Conservation (phyloP, 2,797 vertebrate genomes). For the Hybognathus amarus region DNA sequence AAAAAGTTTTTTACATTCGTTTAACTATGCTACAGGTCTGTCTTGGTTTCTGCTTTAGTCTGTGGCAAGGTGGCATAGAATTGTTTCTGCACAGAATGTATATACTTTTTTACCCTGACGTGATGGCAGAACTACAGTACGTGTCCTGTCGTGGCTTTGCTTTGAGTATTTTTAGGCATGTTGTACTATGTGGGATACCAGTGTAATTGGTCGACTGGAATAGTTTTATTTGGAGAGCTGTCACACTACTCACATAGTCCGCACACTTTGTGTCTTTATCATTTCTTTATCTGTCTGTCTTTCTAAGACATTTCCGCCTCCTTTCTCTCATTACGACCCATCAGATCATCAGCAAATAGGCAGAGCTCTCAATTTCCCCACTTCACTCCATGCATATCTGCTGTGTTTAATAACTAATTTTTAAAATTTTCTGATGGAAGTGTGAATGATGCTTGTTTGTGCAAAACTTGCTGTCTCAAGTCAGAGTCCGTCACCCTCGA, state of each 20-base stretch:
- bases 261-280: constrained; percentile 13
- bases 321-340: constrained; percentile 32
- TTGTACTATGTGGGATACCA: constrained; percentile 32
- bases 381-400: neutral
- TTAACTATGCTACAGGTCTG: neutral
- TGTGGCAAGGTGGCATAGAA: constrained; percentile 32
- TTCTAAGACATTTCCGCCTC: neutral
- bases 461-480: neutral
- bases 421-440: neutral
- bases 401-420: neutral
- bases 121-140: neutral
- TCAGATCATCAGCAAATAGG: constrained; percentile 10
- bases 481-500: neutral
- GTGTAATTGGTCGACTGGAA: constrained; percentile 43
- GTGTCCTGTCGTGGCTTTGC: constrained; percentile 8
- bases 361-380: neutral
- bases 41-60: constrained; percentile 3
- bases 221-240: constrained; percentile 41
- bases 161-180: constrained; percentile 9
- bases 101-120: constrained; percentile 14
- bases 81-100: constrained; percentile 41
- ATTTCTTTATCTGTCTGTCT: constrained; percentile 26
- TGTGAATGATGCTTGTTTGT: neutral
- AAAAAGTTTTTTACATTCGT: neutral
- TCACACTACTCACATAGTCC: constrained; percentile 30